Evolutionary conservation across 2,797 vertebrate genomes (phyloP).

Genomic region (Sphenodon punctatus): DNA sequence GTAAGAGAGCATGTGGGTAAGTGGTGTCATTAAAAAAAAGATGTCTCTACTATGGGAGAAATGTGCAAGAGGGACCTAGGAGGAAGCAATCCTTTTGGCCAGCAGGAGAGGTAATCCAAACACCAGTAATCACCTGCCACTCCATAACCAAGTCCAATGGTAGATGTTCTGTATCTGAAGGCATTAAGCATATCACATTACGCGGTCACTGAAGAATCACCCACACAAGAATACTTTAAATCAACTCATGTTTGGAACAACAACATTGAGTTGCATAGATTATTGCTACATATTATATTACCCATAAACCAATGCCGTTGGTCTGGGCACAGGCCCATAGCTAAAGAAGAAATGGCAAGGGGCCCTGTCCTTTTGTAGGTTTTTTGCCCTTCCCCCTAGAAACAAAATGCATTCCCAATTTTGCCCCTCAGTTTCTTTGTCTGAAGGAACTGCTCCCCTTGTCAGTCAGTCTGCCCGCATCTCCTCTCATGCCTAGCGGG

Average conservation of each 20-base stretch:
- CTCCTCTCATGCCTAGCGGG: too few relatives aligned
- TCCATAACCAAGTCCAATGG: accelerated
- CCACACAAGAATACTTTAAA: too few relatives aligned
- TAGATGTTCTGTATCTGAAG: accelerated
- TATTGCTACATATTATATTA: too few relatives aligned
- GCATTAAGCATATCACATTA: accelerated
- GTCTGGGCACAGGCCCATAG: too few relatives aligned
- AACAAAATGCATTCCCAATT: too few relatives aligned
- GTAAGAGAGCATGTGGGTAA: background rate
- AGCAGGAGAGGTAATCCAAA: background rate
- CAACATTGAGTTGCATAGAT: accelerated
- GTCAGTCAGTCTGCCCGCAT: too few relatives aligned
- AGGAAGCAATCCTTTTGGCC: background rate
- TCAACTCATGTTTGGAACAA: accelerated
- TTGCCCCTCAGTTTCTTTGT: too few relatives aligned
- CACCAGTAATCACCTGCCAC: background rate
- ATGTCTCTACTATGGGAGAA: background rate
- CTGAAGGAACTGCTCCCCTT: too few relatives aligned
- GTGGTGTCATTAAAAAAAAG: background rate
- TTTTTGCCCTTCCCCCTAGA: too few relatives aligned
- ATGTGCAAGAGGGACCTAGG: background rate
- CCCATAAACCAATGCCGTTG: too few relatives aligned
- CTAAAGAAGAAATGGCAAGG: too few relatives aligned
- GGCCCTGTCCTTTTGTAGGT: too few relatives aligned
- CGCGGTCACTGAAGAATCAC: accelerated